These are phyloP conservation scores for Tuta absoluta DNA, from an alignment of 2,888 invertebrate genomes.

Conservation along the genomic window DNA sequence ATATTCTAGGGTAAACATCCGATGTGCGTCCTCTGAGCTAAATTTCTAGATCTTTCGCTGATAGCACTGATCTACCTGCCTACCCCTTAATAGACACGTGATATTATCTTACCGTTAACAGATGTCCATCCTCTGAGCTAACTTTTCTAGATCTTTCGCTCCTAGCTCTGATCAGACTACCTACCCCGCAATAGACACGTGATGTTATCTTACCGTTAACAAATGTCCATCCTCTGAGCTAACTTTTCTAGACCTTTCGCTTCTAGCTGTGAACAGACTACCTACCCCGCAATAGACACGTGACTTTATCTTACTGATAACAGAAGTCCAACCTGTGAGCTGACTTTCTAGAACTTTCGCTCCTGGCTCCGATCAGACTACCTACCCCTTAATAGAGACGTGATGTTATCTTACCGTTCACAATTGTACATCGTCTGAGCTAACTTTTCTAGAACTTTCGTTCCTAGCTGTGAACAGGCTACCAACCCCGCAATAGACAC, in stretches of 20 bases:
- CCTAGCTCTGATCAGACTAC: constrained; percentile 84
- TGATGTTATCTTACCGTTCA: no score
- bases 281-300: no score
- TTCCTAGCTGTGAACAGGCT: no score
- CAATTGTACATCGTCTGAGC: no score
- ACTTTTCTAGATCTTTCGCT: constrained; percentile 61
- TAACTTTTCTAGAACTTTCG: no score
- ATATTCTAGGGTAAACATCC: no score
- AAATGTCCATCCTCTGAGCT: constrained; percentile 61
- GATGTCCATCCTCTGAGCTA: constrained; percentile 59
- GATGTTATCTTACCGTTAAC: constrained; percentile 48
- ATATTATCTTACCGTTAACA: constrained; percentile 51
- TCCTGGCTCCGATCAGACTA: constrained; percentile 66
- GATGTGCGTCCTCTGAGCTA: constrained; percentile 59
- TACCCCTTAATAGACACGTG: no score
- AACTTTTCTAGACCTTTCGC: constrained; percentile 60
- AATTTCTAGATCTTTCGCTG: constrained; percentile 60
- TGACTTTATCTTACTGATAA: constrained; percentile 51
- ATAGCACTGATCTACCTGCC: constrained; percentile 85
- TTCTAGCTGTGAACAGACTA: constrained; percentile 82
- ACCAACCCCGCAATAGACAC: no score
- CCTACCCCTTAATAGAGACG: no score
- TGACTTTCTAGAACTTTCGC: constrained; percentile 61
- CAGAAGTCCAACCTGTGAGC: constrained; percentile 59
- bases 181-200: no score